Evolutionary conservation across 2,797 vertebrate species (phyloP).

Genomic region (Gallinago stenura): DNA sequence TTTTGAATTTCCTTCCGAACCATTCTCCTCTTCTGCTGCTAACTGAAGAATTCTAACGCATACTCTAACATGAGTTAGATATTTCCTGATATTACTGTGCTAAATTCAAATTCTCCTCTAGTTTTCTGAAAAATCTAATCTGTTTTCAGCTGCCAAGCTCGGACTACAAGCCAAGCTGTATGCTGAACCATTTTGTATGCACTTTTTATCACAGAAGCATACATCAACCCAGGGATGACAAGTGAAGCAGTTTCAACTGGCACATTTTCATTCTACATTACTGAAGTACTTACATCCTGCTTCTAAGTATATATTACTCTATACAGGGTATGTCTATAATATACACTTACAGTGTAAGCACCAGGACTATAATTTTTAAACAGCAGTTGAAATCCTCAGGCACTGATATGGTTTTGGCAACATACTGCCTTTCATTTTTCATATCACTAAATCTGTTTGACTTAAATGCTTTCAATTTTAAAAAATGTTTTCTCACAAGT

Average conservation of each 20-base stretch:
- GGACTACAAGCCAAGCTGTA: not conserved
- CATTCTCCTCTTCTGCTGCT: not conserved
- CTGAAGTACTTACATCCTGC: slow-evolving; percentile 4
- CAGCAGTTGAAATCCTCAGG: not conserved
- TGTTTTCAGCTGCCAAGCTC: not conserved
- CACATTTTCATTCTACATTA: slow-evolving; percentile 34
- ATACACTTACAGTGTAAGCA: not conserved
- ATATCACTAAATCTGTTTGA: slow-evolving; percentile 1
- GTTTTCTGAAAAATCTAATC: slow-evolving; percentile 17
- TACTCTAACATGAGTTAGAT: not conserved
- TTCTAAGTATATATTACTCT: not conserved
- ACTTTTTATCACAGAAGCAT: not conserved
- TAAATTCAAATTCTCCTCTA: slow-evolving; percentile 1
- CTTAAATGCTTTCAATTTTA: slow-evolving; percentile 20
- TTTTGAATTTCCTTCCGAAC: slow-evolving; percentile 18
- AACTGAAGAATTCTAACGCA: slow-evolving; percentile 4
- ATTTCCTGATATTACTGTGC: slow-evolving; percentile 22
- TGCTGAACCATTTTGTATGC: not conserved
- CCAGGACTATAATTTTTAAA: not conserved
- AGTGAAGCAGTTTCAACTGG: slow-evolving; percentile 21
- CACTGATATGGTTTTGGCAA: slow-evolving; percentile 23
- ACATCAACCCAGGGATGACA: not conserved
- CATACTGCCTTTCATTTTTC: slow-evolving; percentile 13
- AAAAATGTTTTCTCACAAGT: not conserved
- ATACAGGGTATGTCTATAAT: not conserved